Evolutionary conservation across 2,797 vertebrate species (phyloP).

Genomic region (Fistularia tabacaria): DNA sequence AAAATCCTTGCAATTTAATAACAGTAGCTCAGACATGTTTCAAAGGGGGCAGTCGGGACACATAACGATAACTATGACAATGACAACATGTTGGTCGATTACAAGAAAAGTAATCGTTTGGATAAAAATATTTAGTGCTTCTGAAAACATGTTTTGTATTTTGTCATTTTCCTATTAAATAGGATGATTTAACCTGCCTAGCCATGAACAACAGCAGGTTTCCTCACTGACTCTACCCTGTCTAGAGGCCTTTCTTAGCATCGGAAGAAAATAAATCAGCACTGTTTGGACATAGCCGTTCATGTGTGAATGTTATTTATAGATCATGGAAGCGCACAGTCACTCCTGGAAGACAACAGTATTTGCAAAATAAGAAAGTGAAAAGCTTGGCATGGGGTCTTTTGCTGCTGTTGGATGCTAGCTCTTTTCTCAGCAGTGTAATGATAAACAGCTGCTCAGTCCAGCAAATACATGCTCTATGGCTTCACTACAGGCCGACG

Average conservation of each 20-base stretch:
- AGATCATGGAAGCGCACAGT: constrained; percentile 17
- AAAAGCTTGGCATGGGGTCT: background rate
- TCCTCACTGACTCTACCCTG: constrained; percentile 5
- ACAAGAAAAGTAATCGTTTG: background rate
- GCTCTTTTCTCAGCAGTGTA: background rate
- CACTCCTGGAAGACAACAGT: background rate
- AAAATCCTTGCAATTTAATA: background rate
- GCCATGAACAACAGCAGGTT: constrained; percentile 10
- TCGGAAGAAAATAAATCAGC: constrained; percentile 28
- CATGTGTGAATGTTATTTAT: constrained; percentile 43
- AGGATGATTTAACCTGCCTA: too few species aligned
- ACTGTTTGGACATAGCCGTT: constrained; percentile 16
- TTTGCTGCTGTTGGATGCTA: background rate
- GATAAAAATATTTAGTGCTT: too few species aligned
- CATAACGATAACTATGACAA: background rate
- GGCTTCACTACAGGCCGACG: constrained; percentile 11
- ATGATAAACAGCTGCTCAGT: constrained; percentile 10
- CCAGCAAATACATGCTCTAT: background rate
- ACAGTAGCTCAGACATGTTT: background rate
- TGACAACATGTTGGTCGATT: too few species aligned
- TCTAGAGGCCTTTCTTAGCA: constrained; percentile 7
- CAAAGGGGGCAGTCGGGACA: constrained; percentile 1
- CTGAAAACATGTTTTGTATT: too few species aligned
- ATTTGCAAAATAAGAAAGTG: background rate
- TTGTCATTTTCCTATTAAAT: too few species aligned